These are phyloP conservation scores for Lynx canadensis DNA, from an alignment of 2,113 vertebrate genomes.

Conservation along the genomic window DNA sequence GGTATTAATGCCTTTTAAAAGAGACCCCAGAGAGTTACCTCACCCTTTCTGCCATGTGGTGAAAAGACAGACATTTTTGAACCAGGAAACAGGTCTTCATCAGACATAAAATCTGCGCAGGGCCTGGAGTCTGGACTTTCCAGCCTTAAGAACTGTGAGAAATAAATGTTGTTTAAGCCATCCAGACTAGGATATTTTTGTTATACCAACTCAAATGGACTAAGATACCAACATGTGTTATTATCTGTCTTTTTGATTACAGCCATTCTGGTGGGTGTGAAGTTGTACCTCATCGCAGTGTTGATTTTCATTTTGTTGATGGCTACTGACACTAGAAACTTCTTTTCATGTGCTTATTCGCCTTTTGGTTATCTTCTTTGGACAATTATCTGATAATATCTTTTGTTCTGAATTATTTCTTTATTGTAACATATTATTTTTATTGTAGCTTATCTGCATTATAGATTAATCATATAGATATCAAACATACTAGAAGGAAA, in stretches of 20 bases:
- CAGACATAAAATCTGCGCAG: background rate
- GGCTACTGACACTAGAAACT: background rate
- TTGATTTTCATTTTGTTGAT: slow-evolving; percentile 23
- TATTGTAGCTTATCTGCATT: background rate
- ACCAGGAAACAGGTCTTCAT: background rate
- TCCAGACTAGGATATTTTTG: background rate
- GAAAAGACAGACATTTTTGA: background rate
- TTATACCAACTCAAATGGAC: background rate
- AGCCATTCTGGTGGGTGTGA: background rate
- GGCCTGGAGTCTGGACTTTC: background rate
- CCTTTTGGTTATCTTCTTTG: background rate
- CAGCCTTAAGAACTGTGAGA: background rate
- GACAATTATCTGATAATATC: background rate
- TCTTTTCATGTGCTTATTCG: slow-evolving; percentile 12
- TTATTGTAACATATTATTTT: background rate
- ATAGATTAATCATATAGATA: background rate
- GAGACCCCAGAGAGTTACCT: background rate
- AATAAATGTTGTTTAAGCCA: background rate
- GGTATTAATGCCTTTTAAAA: background rate
- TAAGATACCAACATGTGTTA: background rate
- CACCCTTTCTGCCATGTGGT: background rate
- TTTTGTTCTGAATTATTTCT: slow-evolving; percentile 41
- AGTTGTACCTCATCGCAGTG: background rate
- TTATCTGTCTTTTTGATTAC: background rate
- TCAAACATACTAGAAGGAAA: background rate